phyloP scores from a whole-genome alignment of 2,797 vertebrate species.

The Parotocinclus haroldoi region DNA sequence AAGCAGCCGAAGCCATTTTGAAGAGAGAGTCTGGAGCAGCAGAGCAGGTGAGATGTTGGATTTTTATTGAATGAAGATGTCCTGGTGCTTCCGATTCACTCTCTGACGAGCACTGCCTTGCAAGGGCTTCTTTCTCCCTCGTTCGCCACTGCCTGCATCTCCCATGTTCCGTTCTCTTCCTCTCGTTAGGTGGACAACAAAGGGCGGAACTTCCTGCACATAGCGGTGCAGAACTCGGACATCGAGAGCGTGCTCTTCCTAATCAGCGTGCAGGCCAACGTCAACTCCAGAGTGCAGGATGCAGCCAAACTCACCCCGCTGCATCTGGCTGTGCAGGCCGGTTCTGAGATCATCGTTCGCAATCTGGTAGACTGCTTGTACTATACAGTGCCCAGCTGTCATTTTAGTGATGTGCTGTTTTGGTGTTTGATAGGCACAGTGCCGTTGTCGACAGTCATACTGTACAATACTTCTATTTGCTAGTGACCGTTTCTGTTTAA shows the following conservation, averaged over 20 bases:
- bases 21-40: constrained; percentile 94
- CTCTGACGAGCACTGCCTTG: no score
- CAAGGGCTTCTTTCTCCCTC: no score
- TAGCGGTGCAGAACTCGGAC: constrained; percentile 94
- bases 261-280: constrained; percentile 95
- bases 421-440: no score
- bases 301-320: constrained; percentile 91
- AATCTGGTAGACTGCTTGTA: constrained; percentile 81
- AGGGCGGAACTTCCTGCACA: constrained; percentile 93
- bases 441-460: no score
- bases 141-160: no score
- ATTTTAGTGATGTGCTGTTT: no score
- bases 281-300: constrained; percentile 95
- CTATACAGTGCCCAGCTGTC: not conserved
- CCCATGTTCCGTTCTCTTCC: not conserved
- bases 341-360: constrained; percentile 96
- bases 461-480: no score
- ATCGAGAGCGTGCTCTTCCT: constrained; percentile 98
- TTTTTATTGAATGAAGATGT: no score
- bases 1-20: constrained; percentile 92
- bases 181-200: constrained; percentile 89
- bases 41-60: constrained; percentile 79
- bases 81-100: not conserved
- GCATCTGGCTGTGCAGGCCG: constrained; percentile 94
- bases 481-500: no score